Evolutionary conservation across 2,113 vertebrate genomes (phyloP).

Genomic region (Acanthochromis polyacanthus): DNA sequence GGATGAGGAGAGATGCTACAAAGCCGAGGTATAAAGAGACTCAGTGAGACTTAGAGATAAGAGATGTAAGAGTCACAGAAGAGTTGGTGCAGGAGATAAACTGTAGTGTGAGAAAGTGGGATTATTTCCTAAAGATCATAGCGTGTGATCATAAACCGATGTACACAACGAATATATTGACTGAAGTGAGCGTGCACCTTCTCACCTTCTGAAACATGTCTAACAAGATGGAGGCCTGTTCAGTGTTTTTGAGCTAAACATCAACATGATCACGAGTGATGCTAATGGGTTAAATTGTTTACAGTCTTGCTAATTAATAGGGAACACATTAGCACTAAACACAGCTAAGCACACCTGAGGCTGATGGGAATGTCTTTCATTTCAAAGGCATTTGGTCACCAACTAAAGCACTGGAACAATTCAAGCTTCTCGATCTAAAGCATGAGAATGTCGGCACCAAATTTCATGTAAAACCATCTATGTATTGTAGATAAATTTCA

Average conservation of each 20-base stretch:
- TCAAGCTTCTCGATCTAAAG: too few relatives aligned
- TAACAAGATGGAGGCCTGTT: not conserved
- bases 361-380: too few relatives aligned
- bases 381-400: too few relatives aligned
- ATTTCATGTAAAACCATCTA: too few relatives aligned
- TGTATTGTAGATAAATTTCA: too few relatives aligned
- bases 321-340: too few relatives aligned
- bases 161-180: not conserved
- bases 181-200: not conserved
- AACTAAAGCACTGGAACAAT: too few relatives aligned
- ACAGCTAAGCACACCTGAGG: too few relatives aligned
- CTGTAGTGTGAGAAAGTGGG: not conserved
- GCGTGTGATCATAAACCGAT: constrained; percentile 9
- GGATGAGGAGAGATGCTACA: constrained; percentile 69
- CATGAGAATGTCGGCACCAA: too few relatives aligned
- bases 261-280: too few relatives aligned
- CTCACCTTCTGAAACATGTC: not conserved
- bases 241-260: not conserved
- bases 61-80: constrained; percentile 44
- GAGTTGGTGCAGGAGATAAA: constrained; percentile 33
- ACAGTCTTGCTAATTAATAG: too few relatives aligned
- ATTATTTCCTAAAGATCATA: constrained; percentile 29
- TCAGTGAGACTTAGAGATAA: constrained; percentile 55
- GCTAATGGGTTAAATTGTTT: too few relatives aligned
- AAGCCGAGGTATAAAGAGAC: constrained; percentile 53